Evolutionary conservation across 53 echinoderm and acorn worm species (phyloP), one percentile per base, ranked within the genome.

Genomic region (Paracentrotus lividus): DNA sequence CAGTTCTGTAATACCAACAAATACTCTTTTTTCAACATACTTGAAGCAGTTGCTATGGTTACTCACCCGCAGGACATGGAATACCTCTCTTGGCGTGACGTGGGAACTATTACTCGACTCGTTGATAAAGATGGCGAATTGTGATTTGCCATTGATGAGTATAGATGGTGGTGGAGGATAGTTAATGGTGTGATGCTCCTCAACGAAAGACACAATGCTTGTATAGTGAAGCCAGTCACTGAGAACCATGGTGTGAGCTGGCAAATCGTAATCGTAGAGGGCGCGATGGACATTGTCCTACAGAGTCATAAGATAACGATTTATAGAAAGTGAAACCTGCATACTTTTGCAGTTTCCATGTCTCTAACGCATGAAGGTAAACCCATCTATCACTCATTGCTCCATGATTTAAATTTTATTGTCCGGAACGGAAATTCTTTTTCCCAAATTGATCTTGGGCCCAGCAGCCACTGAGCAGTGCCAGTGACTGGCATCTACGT

Each of bases 251-350:
- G 61, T 56, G 66, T 97, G 96, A 42, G 93, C 94, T 15, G 84
- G 88, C 29, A 95, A 56, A 69, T 97, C 97, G 10, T 91, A 92
- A 34, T 97, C 96, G 69, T 96, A 97, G 21, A 92, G 94, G 53
- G 49, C 67, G 84, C 94, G 90, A 92, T 95, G 95, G 4, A 67
- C 40, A 24, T 96, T 95, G 66, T 78, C 53, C 4, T 86, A 43
- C 51, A 51, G n/a, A n/a, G n/a, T n/a, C n/a, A n/a, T n/a, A n/a
- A n/a, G n/a, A n/a, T n/a, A n/a, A n/a, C n/a, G n/a, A n/a, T n/a
- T n/a, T n/a, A n/a, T n/a, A n/a, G n/a, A n/a, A n/a, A n/a, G n/a
- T n/a, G n/a, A n/a, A n/a, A n/a, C n/a, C n/a, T n/a, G n/a, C n/a
- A n/a, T n/a, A n/a, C n/a, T n/a, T n/a, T n/a, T n/a, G n/a, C n/a